Conservation (phyloP, 2,888 invertebrate genomes). For the Colletes collaris region DNA sequence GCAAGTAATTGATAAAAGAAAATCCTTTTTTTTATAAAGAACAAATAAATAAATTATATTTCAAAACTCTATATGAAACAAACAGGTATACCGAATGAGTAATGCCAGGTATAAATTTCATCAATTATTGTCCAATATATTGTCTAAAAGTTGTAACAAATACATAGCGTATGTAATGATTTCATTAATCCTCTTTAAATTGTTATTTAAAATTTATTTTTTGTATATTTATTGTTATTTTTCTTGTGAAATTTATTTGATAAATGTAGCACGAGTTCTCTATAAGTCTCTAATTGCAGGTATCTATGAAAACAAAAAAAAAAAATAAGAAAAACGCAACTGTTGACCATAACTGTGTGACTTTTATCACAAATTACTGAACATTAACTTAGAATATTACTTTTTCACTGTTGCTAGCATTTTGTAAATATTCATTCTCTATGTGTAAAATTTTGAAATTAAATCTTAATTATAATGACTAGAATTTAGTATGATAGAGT, state of each 20-base stretch:
- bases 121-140: background rate
- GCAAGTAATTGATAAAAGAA: conserved; percentile 3
- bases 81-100: conserved; percentile 19
- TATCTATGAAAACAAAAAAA: conserved; percentile 56
- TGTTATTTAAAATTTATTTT: conserved; percentile 2
- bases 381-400: conserved; percentile 61
- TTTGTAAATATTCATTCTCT: conserved; percentile 73
- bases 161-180: background rate
- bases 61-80: conserved; percentile 19
- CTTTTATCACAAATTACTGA: conserved; percentile 42
- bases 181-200: conserved; percentile 4
- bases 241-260: conserved; percentile 39
- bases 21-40: conserved; percentile 9
- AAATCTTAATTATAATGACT: conserved; percentile 55
- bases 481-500: conserved; percentile 60
- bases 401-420: conserved; percentile 62
- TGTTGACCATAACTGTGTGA: conserved; percentile 45
- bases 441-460: conserved; percentile 57
- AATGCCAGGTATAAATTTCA: conserved; percentile 6
- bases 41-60: conserved; percentile 19
- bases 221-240: no score
- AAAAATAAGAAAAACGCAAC: conserved; percentile 29
- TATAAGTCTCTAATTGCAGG: conserved; percentile 61
- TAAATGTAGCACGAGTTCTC: conserved; percentile 64
- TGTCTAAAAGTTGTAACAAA: background rate